Conservation (phyloP, 2,113 vertebrate species). For the Dissostichus mawsoni region DNA sequence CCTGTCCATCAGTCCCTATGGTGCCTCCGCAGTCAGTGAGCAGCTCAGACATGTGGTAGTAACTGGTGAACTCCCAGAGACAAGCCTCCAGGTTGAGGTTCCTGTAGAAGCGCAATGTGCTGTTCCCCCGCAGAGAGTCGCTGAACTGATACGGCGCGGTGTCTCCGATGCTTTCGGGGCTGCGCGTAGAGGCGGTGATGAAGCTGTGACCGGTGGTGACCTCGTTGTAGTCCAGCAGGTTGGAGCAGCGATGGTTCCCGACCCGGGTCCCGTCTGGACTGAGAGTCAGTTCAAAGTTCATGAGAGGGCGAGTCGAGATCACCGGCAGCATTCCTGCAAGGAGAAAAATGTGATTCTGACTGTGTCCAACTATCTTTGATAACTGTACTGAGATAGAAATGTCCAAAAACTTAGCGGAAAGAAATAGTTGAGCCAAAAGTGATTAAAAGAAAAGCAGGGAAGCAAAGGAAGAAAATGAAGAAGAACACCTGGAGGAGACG, state of each 20-base stretch:
- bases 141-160: slow-evolving; percentile 91
- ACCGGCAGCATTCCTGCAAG: slow-evolving; percentile 92
- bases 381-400: slow-evolving; percentile 10
- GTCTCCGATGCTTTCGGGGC: slow-evolving; percentile 86
- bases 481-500: slow-evolving; percentile 36
- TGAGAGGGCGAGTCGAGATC: slow-evolving; percentile 92
- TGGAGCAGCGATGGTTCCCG: slow-evolving; percentile 95
- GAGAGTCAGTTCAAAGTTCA: slow-evolving; percentile 94
- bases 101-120: slow-evolving; percentile 91
- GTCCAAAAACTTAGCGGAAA: slow-evolving; percentile 10
- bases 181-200: slow-evolving; percentile 86
- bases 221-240: slow-evolving; percentile 91
- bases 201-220: slow-evolving; percentile 92
- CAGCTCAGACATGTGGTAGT: slow-evolving; percentile 96
- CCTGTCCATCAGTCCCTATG: slow-evolving; percentile 87
- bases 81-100: slow-evolving; percentile 95
- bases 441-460: slow-evolving; percentile 8
- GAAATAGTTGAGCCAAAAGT: slow-evolving; percentile 4
- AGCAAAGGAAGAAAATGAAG: not conserved
- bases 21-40: slow-evolving; percentile 93
- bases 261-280: slow-evolving; percentile 92
- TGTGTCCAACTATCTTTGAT: slow-evolving; percentile 5
- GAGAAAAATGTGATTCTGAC: slow-evolving; percentile 24
- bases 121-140: slow-evolving; percentile 82
- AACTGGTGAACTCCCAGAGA: slow-evolving; percentile 94